These are phyloP conservation scores for Coregonus clupeaformis DNA, from an alignment of 2,113 vertebrate genomes.

Conservation along the genomic window DNA sequence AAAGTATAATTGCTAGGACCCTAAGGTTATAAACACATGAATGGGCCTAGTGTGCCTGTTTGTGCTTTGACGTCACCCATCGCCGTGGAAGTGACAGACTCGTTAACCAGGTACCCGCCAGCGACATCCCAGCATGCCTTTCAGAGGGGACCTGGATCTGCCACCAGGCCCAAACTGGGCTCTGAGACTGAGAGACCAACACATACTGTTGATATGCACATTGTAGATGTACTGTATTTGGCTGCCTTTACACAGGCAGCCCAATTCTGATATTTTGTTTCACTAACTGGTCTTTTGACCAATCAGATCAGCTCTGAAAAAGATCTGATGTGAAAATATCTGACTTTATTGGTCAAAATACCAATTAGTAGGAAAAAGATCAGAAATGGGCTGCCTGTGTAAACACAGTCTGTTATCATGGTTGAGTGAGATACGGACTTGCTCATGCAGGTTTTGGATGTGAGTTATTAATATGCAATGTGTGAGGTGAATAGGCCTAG, in stretches of 20 bases:
- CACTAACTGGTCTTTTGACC: too few species aligned
- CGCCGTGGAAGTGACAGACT: conserved; percentile 27
- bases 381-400: too few species aligned
- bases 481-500: too few species aligned
- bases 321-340: too few species aligned
- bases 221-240: too few species aligned
- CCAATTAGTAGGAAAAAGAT: too few species aligned
- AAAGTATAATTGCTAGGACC: conserved; percentile 70
- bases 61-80: too few species aligned
- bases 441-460: not conserved
- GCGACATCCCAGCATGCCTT: conserved; percentile 8
- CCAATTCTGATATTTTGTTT: too few species aligned
- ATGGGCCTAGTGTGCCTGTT: too few species aligned
- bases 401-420: not conserved
- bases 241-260: too few species aligned
- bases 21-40: conserved; percentile 18
- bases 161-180: not conserved
- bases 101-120: conserved; percentile 37
- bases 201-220: not conserved
- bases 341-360: too few species aligned
- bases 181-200: not conserved
- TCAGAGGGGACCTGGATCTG: conserved; percentile 27
- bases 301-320: too few species aligned
- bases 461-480: not conserved
- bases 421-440: not conserved